A percentile compares a stretch with the other conserved stretches of the same genome.
Conservation (phyloP, 2,888 invertebrate species). For the Phorcus lineatus region DNA sequence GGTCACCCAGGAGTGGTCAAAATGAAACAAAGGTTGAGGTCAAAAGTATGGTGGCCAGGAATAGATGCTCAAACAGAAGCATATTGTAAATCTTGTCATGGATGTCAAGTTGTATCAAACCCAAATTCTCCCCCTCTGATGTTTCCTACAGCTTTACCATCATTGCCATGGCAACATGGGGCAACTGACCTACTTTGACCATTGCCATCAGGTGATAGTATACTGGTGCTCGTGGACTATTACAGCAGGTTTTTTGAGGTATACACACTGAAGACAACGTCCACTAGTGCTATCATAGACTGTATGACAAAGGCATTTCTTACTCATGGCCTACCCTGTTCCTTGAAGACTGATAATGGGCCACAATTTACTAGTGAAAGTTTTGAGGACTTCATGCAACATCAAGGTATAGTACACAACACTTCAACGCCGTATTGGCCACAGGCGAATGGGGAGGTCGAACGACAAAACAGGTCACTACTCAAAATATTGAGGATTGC, state of each 20-base stretch:
- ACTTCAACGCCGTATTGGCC: background rate
- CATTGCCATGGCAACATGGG: too few relatives aligned
- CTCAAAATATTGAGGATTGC: slow-evolving; percentile 33
- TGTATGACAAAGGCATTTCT: background rate
- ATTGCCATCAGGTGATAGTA: too few relatives aligned
- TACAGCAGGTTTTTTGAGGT: too few relatives aligned
- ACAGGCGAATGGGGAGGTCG: too few relatives aligned
- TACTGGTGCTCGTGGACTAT: too few relatives aligned
- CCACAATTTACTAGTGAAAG: background rate
- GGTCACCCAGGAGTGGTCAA: background rate
- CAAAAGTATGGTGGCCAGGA: background rate
- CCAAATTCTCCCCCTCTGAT: background rate
- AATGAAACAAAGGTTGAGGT: background rate
- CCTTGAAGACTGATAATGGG: background rate
- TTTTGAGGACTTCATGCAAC: background rate
- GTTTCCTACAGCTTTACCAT: too few relatives aligned
- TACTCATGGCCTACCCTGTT: background rate
- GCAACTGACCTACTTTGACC: too few relatives aligned
- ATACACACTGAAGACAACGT: background rate
- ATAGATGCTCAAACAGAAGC: background rate
- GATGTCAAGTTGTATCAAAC: background rate
- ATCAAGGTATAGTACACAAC: background rate
- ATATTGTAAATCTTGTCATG: background rate
- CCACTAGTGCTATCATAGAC: background rate
- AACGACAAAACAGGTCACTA: slow-evolving; percentile 31